These are phyloP conservation scores for Lathronympha strigana DNA, from an alignment of 2,888 invertebrate species.

Conservation along the genomic window DNA sequence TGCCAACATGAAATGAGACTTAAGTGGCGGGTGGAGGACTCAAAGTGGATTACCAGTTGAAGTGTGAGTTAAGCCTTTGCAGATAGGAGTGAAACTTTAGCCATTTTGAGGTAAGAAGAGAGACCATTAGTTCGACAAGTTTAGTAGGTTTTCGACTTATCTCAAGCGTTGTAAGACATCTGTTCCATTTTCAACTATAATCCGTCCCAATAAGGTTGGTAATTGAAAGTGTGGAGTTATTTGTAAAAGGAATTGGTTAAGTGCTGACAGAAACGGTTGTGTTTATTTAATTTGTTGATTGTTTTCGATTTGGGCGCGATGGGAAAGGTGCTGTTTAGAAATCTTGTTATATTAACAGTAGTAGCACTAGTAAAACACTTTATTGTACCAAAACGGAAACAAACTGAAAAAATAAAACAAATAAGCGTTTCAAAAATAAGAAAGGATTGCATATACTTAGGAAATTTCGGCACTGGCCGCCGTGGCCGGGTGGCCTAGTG, in stretches of 20 bases:
- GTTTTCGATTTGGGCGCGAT: constrained; percentile 31
- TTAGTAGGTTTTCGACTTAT: constrained; percentile 72
- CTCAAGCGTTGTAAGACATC: constrained; percentile 53
- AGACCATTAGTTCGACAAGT: constrained; percentile 80
- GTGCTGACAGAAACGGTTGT: constrained; percentile 54
- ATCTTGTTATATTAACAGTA: constrained; percentile 28
- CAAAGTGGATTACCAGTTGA: constrained; percentile 50
- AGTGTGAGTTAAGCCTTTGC: constrained; percentile 54
- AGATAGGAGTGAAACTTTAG: constrained; percentile 61
- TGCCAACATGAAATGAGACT: constrained; percentile 47
- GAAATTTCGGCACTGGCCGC: too few relatives aligned
- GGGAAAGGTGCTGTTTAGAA: constrained; percentile 19
- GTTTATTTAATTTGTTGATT: constrained; percentile 37
- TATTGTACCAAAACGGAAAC: too few relatives aligned
- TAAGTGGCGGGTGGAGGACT: constrained; percentile 50
- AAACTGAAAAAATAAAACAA: too few relatives aligned
- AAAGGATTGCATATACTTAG: too few relatives aligned
- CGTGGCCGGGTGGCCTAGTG: too few relatives aligned
- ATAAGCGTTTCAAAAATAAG: too few relatives aligned
- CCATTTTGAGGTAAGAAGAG: constrained; percentile 77
- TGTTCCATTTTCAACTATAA: constrained; percentile 49
- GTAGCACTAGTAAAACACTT: too few relatives aligned
- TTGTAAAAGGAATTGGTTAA: constrained; percentile 56
- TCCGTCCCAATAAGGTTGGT: constrained; percentile 44
- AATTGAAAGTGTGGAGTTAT: constrained; percentile 44